Base-by-base conservation (phyloP, 2,888 invertebrate genomes). In the Galerucella pusilla region DNA sequence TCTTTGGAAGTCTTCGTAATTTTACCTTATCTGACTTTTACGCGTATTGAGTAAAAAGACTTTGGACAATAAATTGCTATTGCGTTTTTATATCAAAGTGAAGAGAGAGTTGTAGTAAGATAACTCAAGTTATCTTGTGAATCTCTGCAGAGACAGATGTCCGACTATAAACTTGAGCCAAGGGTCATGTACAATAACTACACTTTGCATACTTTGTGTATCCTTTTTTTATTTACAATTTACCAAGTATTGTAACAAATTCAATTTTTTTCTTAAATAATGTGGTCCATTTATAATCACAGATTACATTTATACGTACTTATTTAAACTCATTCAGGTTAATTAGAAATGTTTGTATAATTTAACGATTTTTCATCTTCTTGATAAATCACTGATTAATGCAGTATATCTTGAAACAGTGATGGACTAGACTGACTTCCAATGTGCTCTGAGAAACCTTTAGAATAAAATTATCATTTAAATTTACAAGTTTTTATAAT, bases 81-180 rank as follows among this genome's bases (percentile, higher is more conserved):
- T 71, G 72, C 63, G 25, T 77, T 75, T 75, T 77, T 77, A 76
- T 73, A 74, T 70, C 73, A 73, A 71, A 68, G 68, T 71, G 69
- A 66, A 74, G 71, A 74, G 68, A 74, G 74, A 76, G 74, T 71
- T 74, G 73, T 74, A 74, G 72, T 75, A 72, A 74, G 78, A 72
- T 75, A 73, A 57, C 68, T 70, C 60, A 67, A 77, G 68, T 61
- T 76, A 78, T 74, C 76, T 76, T 71, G 72, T 66, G 76, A 67
- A 75, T 78, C 77, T 77, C 60, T 70, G 73, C 71, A 63, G 75
- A 75, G 78, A 76, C 76, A 78, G 75, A 78, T 78, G 76, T 78
- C 76, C 76, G 70, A 73, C 73, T 68, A 70, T 77, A 74, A 77
- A 75, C 65, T 60, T 70, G 61, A 73, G 77, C 74, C 75, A 77